Percentiles rank a stretch among this genome's conserved stretches.
Evolutionary conservation across 1,140 invertebrate species (phyloP).

Genomic region (Drosophila orosa): DNA sequence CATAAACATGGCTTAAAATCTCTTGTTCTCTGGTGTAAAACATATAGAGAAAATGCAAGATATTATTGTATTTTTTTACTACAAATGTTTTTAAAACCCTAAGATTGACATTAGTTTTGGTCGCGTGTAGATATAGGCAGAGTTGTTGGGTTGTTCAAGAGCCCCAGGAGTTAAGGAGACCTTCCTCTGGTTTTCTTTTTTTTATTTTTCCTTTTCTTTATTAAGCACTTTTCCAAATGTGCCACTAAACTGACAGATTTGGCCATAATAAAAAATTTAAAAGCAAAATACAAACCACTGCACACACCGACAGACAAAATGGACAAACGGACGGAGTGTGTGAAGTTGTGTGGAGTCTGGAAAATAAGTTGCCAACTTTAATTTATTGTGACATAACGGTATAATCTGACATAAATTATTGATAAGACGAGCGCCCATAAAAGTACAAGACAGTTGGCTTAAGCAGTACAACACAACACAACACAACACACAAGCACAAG

Average conservation of each 20-base stretch:
- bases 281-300: conserved; percentile 51
- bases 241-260: conserved; percentile 81
- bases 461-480: conserved; percentile 50
- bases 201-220: background rate
- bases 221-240: conserved; percentile 75
- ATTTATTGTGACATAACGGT: conserved; percentile 84
- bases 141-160: background rate
- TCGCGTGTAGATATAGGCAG: background rate
- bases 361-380: conserved; percentile 84
- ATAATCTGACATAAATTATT: conserved; percentile 84
- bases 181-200: background rate
- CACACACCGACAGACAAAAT: conserved; percentile 11
- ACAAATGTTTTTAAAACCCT: background rate
- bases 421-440: conserved; percentile 80
- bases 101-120: background rate
- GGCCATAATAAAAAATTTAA: conserved; percentile 79
- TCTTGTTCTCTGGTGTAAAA: too few species aligned
- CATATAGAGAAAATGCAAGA: too few species aligned
- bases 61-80: background rate
- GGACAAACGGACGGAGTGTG: conserved; percentile 5
- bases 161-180: background rate
- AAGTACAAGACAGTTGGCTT: conserved; percentile 82
- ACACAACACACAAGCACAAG: conserved; percentile 20
- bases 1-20: too few species aligned
- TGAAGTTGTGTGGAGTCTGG: conserved; percentile 59